These are phyloP conservation scores for Podocnemis expansa DNA, from an alignment of 2,113 vertebrate species.

Conservation along the genomic window DNA sequence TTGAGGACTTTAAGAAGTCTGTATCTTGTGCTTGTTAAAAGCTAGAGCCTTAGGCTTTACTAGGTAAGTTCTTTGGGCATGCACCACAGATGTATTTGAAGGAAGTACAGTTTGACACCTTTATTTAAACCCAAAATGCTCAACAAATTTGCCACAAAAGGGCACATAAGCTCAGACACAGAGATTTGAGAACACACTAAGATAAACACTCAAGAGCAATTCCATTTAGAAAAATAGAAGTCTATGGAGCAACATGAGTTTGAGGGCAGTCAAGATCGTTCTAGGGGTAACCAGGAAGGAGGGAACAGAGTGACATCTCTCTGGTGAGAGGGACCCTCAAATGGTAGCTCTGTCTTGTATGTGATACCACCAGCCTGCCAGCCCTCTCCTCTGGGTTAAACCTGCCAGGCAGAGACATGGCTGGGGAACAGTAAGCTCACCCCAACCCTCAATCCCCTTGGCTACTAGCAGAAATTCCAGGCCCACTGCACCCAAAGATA, in stretches of 20 bases:
- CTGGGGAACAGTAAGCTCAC: not conserved
- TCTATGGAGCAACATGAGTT: not conserved
- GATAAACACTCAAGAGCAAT: not conserved
- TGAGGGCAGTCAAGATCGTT: not conserved
- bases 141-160: not conserved
- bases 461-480: not conserved
- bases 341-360: not conserved
- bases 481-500: not conserved
- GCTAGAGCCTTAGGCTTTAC: not conserved
- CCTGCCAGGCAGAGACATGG: too few species aligned
- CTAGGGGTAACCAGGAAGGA: not conserved
- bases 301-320: not conserved
- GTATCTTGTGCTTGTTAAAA: not conserved
- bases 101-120: not conserved
- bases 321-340: too few species aligned
- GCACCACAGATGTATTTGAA: rapidly evolving
- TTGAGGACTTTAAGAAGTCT: not conserved
- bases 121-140: not conserved
- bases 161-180: not conserved
- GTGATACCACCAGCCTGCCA: not conserved
- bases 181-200: not conserved
- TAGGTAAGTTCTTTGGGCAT: not conserved
- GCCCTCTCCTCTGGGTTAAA: not conserved
- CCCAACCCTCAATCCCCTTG: not conserved
- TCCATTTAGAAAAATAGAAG: not conserved